phyloP scores from a whole-genome alignment of 37 sponge, comb jelly and placozoan species.

The Beroe forskalii region DNA sequence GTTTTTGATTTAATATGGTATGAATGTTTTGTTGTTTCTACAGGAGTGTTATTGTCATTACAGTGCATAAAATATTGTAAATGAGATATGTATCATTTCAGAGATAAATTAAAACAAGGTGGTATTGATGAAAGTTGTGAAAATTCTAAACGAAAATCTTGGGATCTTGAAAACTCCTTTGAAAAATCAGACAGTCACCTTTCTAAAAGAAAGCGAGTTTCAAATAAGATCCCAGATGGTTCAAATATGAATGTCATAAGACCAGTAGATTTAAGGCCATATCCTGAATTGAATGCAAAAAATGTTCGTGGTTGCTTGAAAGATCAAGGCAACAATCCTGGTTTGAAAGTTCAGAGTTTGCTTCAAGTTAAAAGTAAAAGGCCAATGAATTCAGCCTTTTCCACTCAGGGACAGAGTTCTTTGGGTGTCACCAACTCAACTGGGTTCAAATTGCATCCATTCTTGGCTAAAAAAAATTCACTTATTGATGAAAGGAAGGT shows the following conservation, averaged over 20 bases:
- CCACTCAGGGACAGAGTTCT: neutral
- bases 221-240: neutral
- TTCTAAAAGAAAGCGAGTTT: neutral
- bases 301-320: constrained; percentile 15
- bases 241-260: neutral
- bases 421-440: too few relatives aligned
- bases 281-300: neutral
- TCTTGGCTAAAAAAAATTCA: neutral
- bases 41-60: too few relatives aligned
- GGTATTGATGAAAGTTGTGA: too few relatives aligned
- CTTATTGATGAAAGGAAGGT: neutral
- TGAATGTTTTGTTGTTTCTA: too few relatives aligned
- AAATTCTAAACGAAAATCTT: neutral
- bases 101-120: too few relatives aligned
- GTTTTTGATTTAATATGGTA: too few relatives aligned
- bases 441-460: constrained; percentile 35
- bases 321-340: constrained; percentile 28
- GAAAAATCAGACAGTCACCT: neutral
- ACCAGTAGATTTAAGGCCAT: neutral
- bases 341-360: neutral
- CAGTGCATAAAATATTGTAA: too few relatives aligned
- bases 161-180: constrained; percentile 35
- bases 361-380: neutral
- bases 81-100: too few relatives aligned
- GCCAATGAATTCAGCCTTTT: neutral